Evolutionary conservation across 2,113 vertebrate species (phyloP), one percentile per base, ranked within the genome.

Genomic region (Entomyzon cyanotis): DNA sequence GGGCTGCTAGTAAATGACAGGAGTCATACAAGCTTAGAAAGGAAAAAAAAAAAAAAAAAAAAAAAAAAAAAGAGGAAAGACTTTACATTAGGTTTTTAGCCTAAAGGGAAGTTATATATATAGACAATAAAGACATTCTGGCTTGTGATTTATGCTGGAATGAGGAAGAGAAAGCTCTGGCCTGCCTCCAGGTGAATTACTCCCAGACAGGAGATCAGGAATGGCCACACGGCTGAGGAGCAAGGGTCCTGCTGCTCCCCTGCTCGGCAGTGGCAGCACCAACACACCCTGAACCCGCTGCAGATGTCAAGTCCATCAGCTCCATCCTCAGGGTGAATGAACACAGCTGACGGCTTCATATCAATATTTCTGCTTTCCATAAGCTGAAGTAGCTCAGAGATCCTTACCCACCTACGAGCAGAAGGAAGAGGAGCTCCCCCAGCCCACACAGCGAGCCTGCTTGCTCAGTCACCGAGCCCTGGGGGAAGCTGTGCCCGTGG

Each of bases 201-300:
- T 39, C 19, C 2, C 39, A 28, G 53, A 25, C 31, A n/a, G 50
- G 14, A 22, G 12, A 59, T 39, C 2, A 33, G 82, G 37, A 50
- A 37, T 23, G 30, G 53, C 50, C 15, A 0, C 6, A 2, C 1
- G n/a, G 59, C 5, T 1, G 6, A 1, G 31, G 27, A 21, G 58
- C 1, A 5, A 70, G 62, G 4, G 5, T 30, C 37, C 77, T 14
- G 33, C 73, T 71, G 42, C 64, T 37, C 37, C 37, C 75, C 56
- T 30, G 5, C 64, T 42, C 30, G 5, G 28, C 5, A 0, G 24
- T 24, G 46, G 4, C 24, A 20, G 39, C 39, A 39, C 39, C 11
- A 12, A 39, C 39, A 39, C 0, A 1, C 35, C 55, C 65, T 6
- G 42, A 24, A 7, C 37, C 46, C 3, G 2, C 37, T 28, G 53